Evolutionary conservation across 2,888 invertebrate species (phyloP).

Genomic region (Pammene aurita): DNA sequence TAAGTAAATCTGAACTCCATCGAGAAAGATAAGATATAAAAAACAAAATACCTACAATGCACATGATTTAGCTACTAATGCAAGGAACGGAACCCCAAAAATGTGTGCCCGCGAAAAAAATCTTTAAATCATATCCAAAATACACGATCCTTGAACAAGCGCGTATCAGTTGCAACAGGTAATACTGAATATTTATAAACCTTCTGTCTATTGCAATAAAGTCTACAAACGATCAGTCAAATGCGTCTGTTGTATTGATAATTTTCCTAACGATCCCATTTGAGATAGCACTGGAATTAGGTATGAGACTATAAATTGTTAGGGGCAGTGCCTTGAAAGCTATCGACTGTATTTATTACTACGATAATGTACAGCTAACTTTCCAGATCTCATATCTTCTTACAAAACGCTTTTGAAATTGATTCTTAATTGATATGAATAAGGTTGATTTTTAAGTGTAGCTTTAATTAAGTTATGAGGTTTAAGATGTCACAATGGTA

Average conservation of each 20-base stretch:
- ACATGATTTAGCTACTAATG: no score
- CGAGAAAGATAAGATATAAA: no score
- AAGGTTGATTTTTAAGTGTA: neutral
- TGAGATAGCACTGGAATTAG: conserved; percentile 36
- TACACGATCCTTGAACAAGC: conserved; percentile 3
- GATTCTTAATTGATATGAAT: neutral
- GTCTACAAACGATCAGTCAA: neutral
- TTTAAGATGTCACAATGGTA: neutral
- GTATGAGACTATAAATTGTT: conserved; percentile 33
- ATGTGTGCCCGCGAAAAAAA: neutral
- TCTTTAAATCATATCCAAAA: neutral
- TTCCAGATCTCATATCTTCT: neutral
- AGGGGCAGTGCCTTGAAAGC: conserved; percentile 37
- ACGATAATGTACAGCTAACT: conserved; percentile 15
- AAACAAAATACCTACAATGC: neutral
- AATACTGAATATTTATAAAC: neutral
- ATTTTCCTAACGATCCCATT: conserved; percentile 30
- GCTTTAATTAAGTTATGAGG: neutral
- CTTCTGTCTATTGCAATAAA: neutral
- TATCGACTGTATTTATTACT: conserved; percentile 36
- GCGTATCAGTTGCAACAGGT: neutral
- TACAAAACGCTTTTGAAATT: neutral
- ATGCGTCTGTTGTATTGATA: conserved; percentile 18
- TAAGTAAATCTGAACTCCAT: no score
- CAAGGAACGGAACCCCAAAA: no score